Percentiles rank a stretch among this genome's conserved stretches.
phyloP scores from a whole-genome alignment of 92 coral and sea anemone genomes.

The Scolanthus callimorphus region DNA sequence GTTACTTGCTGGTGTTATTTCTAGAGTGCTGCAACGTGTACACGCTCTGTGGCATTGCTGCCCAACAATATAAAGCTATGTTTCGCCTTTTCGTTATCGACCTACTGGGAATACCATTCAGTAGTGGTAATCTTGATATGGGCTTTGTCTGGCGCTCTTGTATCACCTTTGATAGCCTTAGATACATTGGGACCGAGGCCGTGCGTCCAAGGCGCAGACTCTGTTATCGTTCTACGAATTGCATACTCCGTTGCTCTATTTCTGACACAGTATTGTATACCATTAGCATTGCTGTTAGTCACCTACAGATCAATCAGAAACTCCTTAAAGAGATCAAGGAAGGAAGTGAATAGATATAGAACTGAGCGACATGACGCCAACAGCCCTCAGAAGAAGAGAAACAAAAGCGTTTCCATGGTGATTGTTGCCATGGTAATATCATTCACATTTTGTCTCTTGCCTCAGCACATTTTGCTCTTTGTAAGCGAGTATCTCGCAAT shows the following conservation, averaged over 20 bases:
- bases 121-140: not conserved
- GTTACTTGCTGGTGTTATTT: slow-evolving; percentile 4
- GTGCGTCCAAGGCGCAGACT: not conserved
- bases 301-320: slow-evolving; percentile 6
- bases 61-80: slow-evolving; percentile 24
- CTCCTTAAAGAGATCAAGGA: slow-evolving; percentile 13
- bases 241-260: not conserved
- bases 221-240: not conserved
- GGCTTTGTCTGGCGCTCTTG: not conserved
- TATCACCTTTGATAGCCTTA: slow-evolving; percentile 15
- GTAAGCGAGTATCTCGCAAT: slow-evolving; percentile 19
- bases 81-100: slow-evolving; percentile 9
- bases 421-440: slow-evolving; percentile 30
- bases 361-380: slow-evolving; percentile 1
- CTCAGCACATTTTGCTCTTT: slow-evolving; percentile 21
- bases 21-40: slow-evolving; percentile 8
- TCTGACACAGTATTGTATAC: slow-evolving; percentile 6
- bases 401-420: slow-evolving; percentile 29
- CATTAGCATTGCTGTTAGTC: not conserved
- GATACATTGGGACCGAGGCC: slow-evolving; percentile 2
- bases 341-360: slow-evolving; percentile 9
- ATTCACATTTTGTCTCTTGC: slow-evolving; percentile 17
- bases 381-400: slow-evolving; percentile 23
- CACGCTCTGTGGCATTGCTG: slow-evolving; percentile 15
- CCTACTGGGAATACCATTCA: not conserved